Percentiles rank a stretch among this genome's conserved stretches.
These are phyloP conservation scores for Romanomermis culicivorax DNA, from an alignment of 2,888 invertebrate species.

Conservation along the genomic window DNA sequence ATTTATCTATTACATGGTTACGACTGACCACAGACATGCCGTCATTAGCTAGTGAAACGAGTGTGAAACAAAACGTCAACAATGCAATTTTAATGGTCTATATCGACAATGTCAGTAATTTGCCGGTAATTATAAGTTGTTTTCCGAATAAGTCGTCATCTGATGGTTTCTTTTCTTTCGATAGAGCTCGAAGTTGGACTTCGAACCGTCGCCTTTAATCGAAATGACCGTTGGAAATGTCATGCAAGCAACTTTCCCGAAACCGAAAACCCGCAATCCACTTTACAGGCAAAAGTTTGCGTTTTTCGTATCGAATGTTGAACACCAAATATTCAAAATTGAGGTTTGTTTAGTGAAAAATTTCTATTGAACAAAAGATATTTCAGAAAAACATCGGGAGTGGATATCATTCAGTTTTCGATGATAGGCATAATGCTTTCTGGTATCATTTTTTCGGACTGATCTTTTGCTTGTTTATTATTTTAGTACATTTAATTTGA, in stretches of 20 bases:
- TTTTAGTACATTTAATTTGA: no score
- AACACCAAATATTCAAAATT: constrained; percentile 59
- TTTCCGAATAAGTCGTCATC: neutral
- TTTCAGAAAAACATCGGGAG: no score
- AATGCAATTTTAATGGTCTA: constrained; percentile 50
- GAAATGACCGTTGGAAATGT: constrained; percentile 55
- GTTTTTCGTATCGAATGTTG: constrained; percentile 73
- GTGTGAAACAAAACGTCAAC: constrained; percentile 20
- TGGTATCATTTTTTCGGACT: no score
- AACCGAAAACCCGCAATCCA: constrained; percentile 53
- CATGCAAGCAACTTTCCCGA: constrained; percentile 30
- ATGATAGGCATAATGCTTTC: no score
- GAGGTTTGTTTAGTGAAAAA: constrained; percentile 31
- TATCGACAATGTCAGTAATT: constrained; percentile 68
- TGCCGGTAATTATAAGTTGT: constrained; percentile 47
- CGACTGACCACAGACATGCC: constrained; percentile 40
- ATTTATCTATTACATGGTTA: constrained; percentile 71
- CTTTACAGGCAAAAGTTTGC: constrained; percentile 86
- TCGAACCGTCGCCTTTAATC: constrained; percentile 59
- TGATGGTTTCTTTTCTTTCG: neutral
- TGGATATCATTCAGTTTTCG: no score
- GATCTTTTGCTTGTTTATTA: no score
- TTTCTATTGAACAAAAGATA: no score
- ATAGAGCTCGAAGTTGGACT: constrained; percentile 29
- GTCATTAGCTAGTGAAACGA: neutral